A percentile compares a stretch with the other conserved stretches of the same genome.
Conservation (phyloP, 2,888 invertebrate genomes). For the Temnothorax rugatulus region DNA sequence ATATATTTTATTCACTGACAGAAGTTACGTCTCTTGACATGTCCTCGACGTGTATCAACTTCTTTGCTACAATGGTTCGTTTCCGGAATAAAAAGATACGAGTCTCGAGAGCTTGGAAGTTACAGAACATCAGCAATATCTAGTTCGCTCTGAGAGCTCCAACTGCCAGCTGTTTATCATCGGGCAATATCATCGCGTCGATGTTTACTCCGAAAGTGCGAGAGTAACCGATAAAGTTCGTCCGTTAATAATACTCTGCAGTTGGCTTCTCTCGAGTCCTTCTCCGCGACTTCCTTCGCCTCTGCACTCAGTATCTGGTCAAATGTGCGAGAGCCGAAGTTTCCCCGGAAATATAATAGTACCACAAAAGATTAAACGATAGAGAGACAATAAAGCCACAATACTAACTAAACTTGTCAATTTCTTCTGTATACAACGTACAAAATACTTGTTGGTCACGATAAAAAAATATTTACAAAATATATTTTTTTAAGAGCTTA, state of each 20-base stretch:
- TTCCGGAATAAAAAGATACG: slow-evolving; percentile 37
- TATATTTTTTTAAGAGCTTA: neutral
- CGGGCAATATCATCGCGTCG: slow-evolving; percentile 69
- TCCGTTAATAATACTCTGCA: slow-evolving; percentile 69
- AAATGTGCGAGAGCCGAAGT: slow-evolving; percentile 33
- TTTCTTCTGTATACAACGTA: neutral
- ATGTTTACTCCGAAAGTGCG: slow-evolving; percentile 65
- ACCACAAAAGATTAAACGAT: slow-evolving; percentile 17
- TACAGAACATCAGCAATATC: slow-evolving; percentile 51
- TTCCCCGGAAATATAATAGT: neutral
- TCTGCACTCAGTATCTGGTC: slow-evolving; percentile 26
- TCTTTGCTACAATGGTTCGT: slow-evolving; percentile 27
- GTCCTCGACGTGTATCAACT: neutral
- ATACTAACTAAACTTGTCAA: slow-evolving; percentile 18
- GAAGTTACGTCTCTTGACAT: neutral
- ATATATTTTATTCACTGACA: slow-evolving; percentile 12
- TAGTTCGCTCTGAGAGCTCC: slow-evolving; percentile 25
- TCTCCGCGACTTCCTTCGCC: slow-evolving; percentile 45
- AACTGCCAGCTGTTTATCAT: slow-evolving; percentile 69
- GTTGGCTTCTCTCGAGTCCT: slow-evolving; percentile 44
- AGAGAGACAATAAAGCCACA: slow-evolving; percentile 17
- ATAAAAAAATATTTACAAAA: neutral
- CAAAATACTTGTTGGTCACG: neutral
- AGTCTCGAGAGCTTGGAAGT: slow-evolving; percentile 22
- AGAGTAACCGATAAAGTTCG: slow-evolving; percentile 72